Conservation (phyloP, 2,113 vertebrate species). For the Colistium nudipinnis region DNA sequence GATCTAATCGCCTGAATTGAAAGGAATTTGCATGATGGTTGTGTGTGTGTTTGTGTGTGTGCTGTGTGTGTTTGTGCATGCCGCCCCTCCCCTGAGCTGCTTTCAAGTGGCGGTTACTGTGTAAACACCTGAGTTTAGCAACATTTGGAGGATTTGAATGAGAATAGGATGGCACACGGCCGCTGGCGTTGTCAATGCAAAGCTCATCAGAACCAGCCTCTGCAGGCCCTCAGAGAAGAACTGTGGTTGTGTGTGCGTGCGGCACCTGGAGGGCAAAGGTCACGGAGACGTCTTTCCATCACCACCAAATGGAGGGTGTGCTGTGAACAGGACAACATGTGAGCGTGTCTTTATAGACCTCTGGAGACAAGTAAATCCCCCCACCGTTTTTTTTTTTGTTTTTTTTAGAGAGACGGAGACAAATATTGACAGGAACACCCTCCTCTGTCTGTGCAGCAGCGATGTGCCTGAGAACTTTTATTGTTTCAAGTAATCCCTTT, state of each 20-base stretch:
- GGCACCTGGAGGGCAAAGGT: background rate
- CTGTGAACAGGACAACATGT: background rate
- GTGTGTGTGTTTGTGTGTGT: background rate
- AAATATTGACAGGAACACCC: background rate
- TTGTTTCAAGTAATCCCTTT: no score
- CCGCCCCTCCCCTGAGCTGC: no score
- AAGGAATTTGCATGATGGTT: slow-evolving; percentile 3
- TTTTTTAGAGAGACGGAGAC: background rate
- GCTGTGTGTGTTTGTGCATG: background rate
- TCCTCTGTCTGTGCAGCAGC: no score
- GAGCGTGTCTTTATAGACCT: background rate
- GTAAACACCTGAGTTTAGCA: no score
- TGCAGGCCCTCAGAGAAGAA: no score
- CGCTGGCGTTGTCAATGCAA: no score
- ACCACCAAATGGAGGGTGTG: background rate
- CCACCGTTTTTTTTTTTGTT: no score
- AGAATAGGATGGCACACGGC: no score
- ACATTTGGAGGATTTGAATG: no score
- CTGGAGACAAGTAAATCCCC: background rate
- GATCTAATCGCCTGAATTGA: slow-evolving; percentile 45
- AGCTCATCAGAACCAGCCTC: no score
- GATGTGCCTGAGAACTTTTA: no score
- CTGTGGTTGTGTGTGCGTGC: background rate
- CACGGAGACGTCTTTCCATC: background rate
- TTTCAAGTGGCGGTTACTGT: no score